Base-by-base conservation (phyloP, 2,888 invertebrate genomes). In the Leptinotarsa rubiginosa region DNA sequence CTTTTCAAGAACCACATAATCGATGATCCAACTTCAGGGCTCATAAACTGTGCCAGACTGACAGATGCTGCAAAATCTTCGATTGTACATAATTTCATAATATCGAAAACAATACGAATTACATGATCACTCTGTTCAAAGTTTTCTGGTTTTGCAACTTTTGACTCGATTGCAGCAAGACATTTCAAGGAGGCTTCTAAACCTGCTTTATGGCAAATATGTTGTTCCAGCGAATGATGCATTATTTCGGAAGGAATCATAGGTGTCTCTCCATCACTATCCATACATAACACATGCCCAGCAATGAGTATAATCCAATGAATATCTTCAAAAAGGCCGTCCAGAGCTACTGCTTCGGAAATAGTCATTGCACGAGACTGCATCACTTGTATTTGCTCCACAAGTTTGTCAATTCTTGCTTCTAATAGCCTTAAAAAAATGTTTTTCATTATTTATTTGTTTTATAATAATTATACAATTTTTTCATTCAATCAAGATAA, bases 291-390 rank as follows among this genome's bases (percentile, higher is more conserved):
- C 3, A 92, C 89, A 84, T 92, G 91, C 81, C 95, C 95, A 65
- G 91, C 88, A 70, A 97, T 92, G 83, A 97, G 91, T 41, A 97
- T 88, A 47, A 95, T 90, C 97, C 97, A 97, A 86, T 97, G 96
- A 25, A 97, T 88, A 87, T 97, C 97, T 88, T 97, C 97, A 84
- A 95, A 96, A 49, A 97, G 88, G 68, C 89, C 90, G 74, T 92
- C 90, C 47, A 95, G 75, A 25, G 79, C 71, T 16, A 82, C 78
- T 3, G 87, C 83, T 76, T 88, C 87, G 47, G 84, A 82, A 47
- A 87, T 80, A 49, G 85, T 86, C 85, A 87, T 87, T 4, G 88
- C 85, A 31, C 86, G 85, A 1, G 83, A 81, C 79, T 86, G 86
- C 86, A 88, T 87, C 18, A 81, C 76, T 74, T 86, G 85, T 18